These are phyloP conservation scores for Chaetorhynchus papuensis DNA, from an alignment of 2,113 vertebrate species.

Conservation along the genomic window DNA sequence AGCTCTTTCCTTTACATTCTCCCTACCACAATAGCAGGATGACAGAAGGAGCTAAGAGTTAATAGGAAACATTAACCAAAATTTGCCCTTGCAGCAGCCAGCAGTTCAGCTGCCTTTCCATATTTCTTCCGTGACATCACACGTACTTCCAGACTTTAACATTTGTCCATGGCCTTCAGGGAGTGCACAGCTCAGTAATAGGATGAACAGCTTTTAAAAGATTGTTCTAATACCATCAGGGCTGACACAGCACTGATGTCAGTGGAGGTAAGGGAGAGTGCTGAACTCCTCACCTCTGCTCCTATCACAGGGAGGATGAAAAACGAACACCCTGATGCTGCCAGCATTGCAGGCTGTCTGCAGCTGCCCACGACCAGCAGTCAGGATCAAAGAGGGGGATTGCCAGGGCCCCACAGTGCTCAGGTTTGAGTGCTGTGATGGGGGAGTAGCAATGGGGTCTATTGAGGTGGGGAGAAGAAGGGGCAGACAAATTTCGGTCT, in stretches of 20 bases:
- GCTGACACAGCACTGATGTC: slow-evolving; percentile 46
- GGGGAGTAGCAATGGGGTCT: background rate
- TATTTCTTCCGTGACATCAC: slow-evolving; percentile 44
- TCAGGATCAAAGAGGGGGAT: background rate
- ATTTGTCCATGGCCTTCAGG: slow-evolving; percentile 34
- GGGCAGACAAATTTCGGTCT: background rate
- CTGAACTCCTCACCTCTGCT: slow-evolving; percentile 38
- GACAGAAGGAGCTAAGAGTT: slow-evolving; percentile 42
- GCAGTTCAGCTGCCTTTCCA: background rate
- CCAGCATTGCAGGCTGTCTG: background rate
- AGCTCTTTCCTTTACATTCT: background rate
- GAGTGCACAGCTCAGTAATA: background rate
- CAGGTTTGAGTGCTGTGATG: background rate
- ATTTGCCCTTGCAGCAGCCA: slow-evolving; percentile 37
- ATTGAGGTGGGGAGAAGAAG: accelerated
- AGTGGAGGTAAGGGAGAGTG: background rate
- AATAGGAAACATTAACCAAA: slow-evolving; percentile 48
- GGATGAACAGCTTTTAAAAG: slow-evolving; percentile 24
- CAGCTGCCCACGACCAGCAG: background rate
- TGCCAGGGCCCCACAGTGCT: background rate
- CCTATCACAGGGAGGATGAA: background rate
- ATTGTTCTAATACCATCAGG: slow-evolving; percentile 18
- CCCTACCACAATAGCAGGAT: background rate
- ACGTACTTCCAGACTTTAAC: background rate
- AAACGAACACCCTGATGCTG: background rate